Evolutionary conservation across 2,888 invertebrate species (phyloP).

Genomic region (Stegana nigrithorax): DNA sequence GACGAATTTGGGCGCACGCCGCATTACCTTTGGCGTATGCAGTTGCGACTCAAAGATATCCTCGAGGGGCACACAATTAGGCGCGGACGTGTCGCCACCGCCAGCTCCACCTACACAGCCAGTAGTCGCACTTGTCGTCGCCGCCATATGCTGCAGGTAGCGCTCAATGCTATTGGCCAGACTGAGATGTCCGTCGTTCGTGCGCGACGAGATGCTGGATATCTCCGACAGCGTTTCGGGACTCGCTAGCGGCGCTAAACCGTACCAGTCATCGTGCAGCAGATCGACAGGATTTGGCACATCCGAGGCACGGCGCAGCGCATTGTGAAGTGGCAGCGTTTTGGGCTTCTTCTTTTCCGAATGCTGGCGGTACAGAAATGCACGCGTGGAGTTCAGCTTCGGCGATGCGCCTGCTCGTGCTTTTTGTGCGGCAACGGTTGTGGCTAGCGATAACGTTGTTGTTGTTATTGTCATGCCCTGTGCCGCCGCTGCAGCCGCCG

Average conservation of each 20-base stretch:
- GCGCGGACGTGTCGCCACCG: conserved; percentile 32
- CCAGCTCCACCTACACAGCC: conserved; percentile 17
- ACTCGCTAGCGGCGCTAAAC: conserved; percentile 82
- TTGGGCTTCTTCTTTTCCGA: conserved; percentile 57
- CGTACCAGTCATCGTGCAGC: conserved; percentile 76
- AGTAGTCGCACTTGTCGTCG: conserved; percentile 36
- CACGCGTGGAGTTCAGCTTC: too few relatives aligned
- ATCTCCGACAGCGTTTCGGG: conserved; percentile 85
- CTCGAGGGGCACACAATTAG: conserved; percentile 57
- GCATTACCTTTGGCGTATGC: conserved; percentile 73
- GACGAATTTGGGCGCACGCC: conserved; percentile 75
- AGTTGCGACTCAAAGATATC: conserved; percentile 69
- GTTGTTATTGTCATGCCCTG: neutral
- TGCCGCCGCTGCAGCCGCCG: conserved; percentile 35
- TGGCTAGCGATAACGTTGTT: conserved; percentile 22
- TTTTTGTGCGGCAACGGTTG: conserved; percentile 7
- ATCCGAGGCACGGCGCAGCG: conserved; percentile 62
- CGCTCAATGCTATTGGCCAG: conserved; percentile 66
- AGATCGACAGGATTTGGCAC: conserved; percentile 68
- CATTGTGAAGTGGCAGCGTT: conserved; percentile 49
- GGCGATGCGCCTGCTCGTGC: too few relatives aligned
- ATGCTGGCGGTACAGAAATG: conserved; percentile 53
- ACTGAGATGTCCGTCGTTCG: conserved; percentile 72
- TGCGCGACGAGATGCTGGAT: conserved; percentile 80
- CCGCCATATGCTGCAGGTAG: conserved; percentile 59